These are phyloP conservation scores for Hypothenemus hampei DNA, from an alignment of 1,140 invertebrate species.

Conservation along the genomic window DNA sequence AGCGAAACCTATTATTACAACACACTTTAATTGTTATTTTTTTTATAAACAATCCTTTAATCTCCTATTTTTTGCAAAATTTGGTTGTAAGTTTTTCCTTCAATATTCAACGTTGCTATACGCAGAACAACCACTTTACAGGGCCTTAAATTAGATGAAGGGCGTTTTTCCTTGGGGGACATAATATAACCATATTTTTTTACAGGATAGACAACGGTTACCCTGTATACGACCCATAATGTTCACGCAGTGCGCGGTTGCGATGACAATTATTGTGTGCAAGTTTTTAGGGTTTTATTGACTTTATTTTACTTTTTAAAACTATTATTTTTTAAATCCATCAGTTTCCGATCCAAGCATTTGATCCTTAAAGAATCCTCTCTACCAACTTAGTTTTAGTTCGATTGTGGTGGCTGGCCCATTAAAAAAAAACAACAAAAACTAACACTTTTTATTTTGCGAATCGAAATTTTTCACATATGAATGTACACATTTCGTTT, in stretches of 20 bases:
- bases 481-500: no score
- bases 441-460: conserved; percentile 24
- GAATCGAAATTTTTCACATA: conserved; percentile 16
- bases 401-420: conserved; percentile 10
- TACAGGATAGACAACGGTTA: conserved; percentile 37
- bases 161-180: conserved; percentile 14
- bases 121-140: conserved; percentile 15
- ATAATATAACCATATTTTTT: conserved; percentile 33
- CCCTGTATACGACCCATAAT: conserved; percentile 40
- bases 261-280: conserved; percentile 33
- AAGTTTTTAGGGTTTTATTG: conserved; percentile 33
- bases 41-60: conserved; percentile 14
- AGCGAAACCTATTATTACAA: conserved; percentile 34
- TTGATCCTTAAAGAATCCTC: conserved; percentile 38
- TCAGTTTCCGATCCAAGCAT: conserved; percentile 16
- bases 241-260: conserved; percentile 37
- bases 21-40: conserved; percentile 27
- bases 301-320: no score
- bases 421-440: no score
- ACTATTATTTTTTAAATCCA: conserved; percentile 29
- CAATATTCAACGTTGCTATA: conserved; percentile 1
- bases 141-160: conserved; percentile 14
- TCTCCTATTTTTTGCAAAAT: conserved; percentile 18
- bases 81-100: conserved; percentile 20
- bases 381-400: conserved; percentile 32